Percentiles rank a stretch among this genome's conserved stretches.
phyloP scores from a whole-genome alignment of 2,797 vertebrate genomes.

The Acomys russatus region DNA sequence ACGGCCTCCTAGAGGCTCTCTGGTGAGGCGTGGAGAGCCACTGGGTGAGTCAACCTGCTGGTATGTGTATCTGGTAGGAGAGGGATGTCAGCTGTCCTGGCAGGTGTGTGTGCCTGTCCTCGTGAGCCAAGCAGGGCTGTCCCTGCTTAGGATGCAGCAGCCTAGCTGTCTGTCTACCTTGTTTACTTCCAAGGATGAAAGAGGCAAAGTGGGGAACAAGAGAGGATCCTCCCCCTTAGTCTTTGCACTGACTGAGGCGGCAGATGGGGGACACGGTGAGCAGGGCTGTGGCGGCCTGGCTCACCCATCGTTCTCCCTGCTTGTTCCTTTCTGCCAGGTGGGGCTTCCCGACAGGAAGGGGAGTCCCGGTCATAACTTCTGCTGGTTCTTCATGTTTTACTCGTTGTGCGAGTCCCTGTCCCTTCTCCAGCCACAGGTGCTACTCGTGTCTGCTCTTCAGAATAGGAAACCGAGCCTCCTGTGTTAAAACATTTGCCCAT shows the following conservation, averaged over 20 bases:
- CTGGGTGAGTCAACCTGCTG: constrained; percentile 74
- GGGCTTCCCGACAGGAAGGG: background rate
- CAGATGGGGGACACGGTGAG: background rate
- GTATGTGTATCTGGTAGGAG: constrained; percentile 68
- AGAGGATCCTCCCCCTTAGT: background rate
- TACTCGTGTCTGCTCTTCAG: constrained; percentile 20
- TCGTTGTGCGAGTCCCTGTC: background rate
- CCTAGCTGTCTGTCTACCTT: constrained; percentile 27
- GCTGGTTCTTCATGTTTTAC: constrained; percentile 10
- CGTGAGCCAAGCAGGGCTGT: constrained; percentile 54
- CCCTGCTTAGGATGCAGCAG: constrained; percentile 35
- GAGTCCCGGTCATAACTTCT: constrained; percentile 45
- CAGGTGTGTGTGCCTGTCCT: constrained; percentile 47
- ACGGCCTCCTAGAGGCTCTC: constrained; percentile 30
- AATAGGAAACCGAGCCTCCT: constrained; percentile 33
- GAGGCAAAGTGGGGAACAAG: background rate
- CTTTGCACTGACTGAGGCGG: background rate
- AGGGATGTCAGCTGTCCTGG: constrained; percentile 74
- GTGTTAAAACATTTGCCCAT: constrained; percentile 45
- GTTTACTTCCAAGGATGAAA: constrained; percentile 61
- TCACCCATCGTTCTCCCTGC: background rate
- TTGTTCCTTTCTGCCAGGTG: constrained; percentile 10
- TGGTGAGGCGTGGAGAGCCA: constrained; percentile 35
- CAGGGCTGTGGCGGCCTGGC: background rate
- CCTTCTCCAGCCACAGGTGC: background rate